Base-by-base conservation (phyloP, 2,888 invertebrate genomes). In the Myathropa florea region DNA sequence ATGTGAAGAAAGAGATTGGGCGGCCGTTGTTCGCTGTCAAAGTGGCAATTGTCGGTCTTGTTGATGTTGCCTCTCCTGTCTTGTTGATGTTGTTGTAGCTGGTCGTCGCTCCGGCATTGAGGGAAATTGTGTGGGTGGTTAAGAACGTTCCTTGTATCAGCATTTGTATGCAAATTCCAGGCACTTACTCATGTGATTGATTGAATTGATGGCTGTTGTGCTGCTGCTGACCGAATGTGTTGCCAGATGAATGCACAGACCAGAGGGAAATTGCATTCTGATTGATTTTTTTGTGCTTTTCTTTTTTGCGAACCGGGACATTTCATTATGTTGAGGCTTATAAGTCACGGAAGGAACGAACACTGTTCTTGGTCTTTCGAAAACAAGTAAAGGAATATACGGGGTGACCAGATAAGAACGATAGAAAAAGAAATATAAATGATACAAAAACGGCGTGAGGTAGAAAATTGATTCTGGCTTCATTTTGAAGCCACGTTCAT, bases 1-100 rank as follows among this genome's bases (percentile, higher is more conserved):
- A 85, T 84, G 79, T 70, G 68, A 63, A 53, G 23, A 57, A 30
- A 28, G 61, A 24, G 61, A 14, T n/a, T n/a, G 76, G 24, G 24
- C 26, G 33, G 28, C 64, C 46, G 65, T 18, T 63, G 64, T 64
- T 70, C 78, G 63, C 53, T 80, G 53, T 61, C 76, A 84, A 81
- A 85, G 84, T 85, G 81, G 72, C 84, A 82, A 85, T 85, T 81
- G 61, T 77, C 63, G 72, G 81, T 81, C 18, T 28, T 77, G 76
- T 77, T 53, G 71, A 64, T 68, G 77, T 68, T 84, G 67, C 12
- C 53, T 28, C 24, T 46, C 57, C 60, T 63, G 55, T 75, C 59
- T 60, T 71, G 60, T 59, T 53, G 65, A 21, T 77, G 57, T n/a
- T n/a, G n/a, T n/a, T n/a, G n/a, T n/a, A n/a, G n/a, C n/a, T n/a